These are phyloP conservation scores for Dryobates pubescens DNA, from an alignment of 2,797 vertebrate species.

Conservation along the genomic window DNA sequence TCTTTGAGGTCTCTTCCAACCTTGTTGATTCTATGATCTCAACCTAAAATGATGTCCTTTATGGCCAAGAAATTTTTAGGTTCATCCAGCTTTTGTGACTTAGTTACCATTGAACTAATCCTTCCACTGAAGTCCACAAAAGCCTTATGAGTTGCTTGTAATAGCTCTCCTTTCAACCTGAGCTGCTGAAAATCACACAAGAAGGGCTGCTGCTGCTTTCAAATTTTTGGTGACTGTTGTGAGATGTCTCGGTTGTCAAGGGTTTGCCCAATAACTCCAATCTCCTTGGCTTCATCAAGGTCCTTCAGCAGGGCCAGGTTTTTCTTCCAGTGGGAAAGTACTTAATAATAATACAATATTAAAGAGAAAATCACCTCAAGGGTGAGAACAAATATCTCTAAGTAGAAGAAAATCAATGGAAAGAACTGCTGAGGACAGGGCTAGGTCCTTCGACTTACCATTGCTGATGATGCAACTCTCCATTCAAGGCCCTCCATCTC, in stretches of 20 bases:
- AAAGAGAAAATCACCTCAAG: background rate
- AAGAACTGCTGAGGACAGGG: background rate
- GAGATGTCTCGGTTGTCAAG: accelerated
- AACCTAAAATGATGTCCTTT: background rate
- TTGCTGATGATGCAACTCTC: background rate
- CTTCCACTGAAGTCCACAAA: background rate
- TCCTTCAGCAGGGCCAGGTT: accelerated
- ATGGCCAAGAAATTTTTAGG: background rate
- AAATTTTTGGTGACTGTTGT: accelerated
- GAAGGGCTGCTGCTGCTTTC: accelerated
- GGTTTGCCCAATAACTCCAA: accelerated
- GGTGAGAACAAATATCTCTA: background rate
- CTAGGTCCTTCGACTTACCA: accelerated
- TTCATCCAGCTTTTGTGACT: background rate
- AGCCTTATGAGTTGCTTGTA: accelerated
- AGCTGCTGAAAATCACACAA: background rate
- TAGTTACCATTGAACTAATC: background rate
- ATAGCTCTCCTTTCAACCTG: accelerated
- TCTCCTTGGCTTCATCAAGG: accelerated
- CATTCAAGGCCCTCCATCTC: background rate
- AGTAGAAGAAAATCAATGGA: background rate
- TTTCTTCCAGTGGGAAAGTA: background rate
- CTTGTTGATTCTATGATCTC: background rate
- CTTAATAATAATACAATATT: background rate
- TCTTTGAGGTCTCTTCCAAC: too few species aligned